Percentiles rank a stretch among this genome's conserved stretches.
Evolutionary conservation across 2,888 invertebrate species (phyloP).

Genomic region (Ectemnius continuus): DNA sequence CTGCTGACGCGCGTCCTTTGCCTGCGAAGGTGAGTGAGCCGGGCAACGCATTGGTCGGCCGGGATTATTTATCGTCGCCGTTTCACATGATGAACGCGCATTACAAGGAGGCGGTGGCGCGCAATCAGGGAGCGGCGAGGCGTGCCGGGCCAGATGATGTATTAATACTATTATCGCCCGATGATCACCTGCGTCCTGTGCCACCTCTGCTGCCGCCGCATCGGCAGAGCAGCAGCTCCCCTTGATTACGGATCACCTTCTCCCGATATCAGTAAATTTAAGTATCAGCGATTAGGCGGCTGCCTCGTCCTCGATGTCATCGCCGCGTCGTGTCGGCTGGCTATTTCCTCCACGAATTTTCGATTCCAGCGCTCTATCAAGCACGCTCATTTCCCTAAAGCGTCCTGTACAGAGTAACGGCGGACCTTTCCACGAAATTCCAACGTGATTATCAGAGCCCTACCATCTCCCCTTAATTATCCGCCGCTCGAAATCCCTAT

Average conservation of each 20-base stretch:
- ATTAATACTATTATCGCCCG: slow-evolving; percentile 74
- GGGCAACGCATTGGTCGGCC: too few relatives aligned
- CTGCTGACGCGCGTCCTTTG: too few relatives aligned
- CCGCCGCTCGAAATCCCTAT: not conserved
- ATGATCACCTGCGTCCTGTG: slow-evolving; percentile 64
- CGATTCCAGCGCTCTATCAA: not conserved
- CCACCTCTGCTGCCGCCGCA: slow-evolving; percentile 49
- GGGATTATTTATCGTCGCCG: slow-evolving; percentile 49
- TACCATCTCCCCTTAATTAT: slow-evolving; percentile 21
- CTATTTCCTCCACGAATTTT: not conserved
- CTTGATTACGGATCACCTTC: slow-evolving; percentile 36
- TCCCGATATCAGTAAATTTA: slow-evolving; percentile 59
- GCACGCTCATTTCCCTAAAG: not conserved
- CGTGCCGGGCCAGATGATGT: slow-evolving; percentile 70
- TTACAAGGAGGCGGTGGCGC: slow-evolving; percentile 49
- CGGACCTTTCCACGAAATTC: not conserved
- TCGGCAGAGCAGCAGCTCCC: slow-evolving; percentile 70
- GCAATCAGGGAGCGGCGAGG: slow-evolving; percentile 71
- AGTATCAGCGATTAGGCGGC: slow-evolving; percentile 49
- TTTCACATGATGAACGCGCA: slow-evolving; percentile 60
- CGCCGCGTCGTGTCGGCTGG: too few relatives aligned
- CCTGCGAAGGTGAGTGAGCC: too few relatives aligned
- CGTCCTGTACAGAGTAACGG: too few relatives aligned
- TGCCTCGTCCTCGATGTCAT: not conserved
- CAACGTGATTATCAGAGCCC: slow-evolving; percentile 1